These are phyloP conservation scores for Leptogaster cylindrica DNA, from an alignment of 2,888 invertebrate genomes.

Conservation along the genomic window DNA sequence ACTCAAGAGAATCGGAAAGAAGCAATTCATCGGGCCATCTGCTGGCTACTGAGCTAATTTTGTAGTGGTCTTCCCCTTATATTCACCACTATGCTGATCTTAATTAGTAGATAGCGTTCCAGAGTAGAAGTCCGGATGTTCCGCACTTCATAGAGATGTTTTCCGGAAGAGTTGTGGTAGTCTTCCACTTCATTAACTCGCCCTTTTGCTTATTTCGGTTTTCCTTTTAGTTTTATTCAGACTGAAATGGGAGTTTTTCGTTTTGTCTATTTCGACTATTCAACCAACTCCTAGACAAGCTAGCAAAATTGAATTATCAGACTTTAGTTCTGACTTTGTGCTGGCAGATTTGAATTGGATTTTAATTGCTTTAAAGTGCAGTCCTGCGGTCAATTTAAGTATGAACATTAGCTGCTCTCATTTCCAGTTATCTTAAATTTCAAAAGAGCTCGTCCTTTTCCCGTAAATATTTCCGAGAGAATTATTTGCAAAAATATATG, in stretches of 20 bases:
- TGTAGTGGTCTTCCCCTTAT: neutral
- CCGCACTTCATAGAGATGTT: neutral
- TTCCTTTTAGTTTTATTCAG: no score
- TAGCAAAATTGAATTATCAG: neutral
- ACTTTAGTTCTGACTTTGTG: neutral
- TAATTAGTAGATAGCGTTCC: neutral
- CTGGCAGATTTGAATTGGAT: no score
- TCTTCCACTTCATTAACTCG: neutral
- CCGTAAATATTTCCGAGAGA: no score
- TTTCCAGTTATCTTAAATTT: no score
- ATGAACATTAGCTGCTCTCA: no score
- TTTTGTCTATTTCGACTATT: neutral
- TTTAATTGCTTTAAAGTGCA: no score
- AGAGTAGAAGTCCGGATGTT: neutral
- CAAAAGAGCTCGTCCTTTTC: no score
- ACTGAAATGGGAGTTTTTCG: neutral
- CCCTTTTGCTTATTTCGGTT: neutral
- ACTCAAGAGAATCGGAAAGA: neutral
- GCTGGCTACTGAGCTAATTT: neutral
- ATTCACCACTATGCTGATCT: neutral
- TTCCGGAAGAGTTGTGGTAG: neutral
- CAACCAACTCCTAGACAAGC: no score
- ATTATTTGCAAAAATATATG: no score
- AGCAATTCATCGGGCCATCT: no score
- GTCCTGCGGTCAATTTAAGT: no score